Evolutionary conservation across 2,113 vertebrate species (phyloP).

Genomic region (Myiopsitta monachus): DNA sequence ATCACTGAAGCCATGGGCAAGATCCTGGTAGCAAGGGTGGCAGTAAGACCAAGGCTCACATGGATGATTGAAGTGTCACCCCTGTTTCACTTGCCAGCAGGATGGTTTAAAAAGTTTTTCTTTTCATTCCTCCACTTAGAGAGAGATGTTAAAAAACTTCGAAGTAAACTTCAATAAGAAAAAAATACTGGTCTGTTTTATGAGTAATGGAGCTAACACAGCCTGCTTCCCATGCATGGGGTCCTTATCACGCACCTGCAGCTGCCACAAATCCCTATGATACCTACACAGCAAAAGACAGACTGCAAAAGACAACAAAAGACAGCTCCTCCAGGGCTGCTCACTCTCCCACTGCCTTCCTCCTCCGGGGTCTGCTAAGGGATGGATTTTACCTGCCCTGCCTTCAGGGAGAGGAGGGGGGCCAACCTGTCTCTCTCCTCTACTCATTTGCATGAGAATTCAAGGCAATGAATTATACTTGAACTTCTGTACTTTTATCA

Average conservation of each 20-base stretch:
- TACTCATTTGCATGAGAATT: neutral
- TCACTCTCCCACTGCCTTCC: neutral
- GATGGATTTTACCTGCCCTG: neutral
- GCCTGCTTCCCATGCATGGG: neutral
- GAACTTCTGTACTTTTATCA: conserved; percentile 5
- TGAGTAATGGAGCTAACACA: neutral
- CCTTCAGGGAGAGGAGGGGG: neutral
- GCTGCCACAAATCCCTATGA: neutral
- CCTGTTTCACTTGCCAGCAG: neutral
- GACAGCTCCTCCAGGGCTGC: neutral
- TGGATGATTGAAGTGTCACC: neutral
- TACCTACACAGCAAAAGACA: neutral
- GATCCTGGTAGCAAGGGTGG: neutral
- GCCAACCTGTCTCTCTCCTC: neutral
- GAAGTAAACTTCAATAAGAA: neutral
- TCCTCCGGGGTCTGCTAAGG: neutral
- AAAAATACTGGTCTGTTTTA: neutral
- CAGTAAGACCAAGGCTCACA: neutral
- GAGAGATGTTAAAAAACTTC: neutral
- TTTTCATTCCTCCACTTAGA: neutral
- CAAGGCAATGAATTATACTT: neutral
- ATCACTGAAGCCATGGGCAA: neutral
- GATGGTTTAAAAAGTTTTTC: neutral
- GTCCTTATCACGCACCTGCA: neutral
- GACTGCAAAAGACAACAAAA: neutral